These are phyloP conservation scores for Actinia tenebrosa DNA, from an alignment of 64 coral and sea anemone species.

Conservation along the genomic window DNA sequence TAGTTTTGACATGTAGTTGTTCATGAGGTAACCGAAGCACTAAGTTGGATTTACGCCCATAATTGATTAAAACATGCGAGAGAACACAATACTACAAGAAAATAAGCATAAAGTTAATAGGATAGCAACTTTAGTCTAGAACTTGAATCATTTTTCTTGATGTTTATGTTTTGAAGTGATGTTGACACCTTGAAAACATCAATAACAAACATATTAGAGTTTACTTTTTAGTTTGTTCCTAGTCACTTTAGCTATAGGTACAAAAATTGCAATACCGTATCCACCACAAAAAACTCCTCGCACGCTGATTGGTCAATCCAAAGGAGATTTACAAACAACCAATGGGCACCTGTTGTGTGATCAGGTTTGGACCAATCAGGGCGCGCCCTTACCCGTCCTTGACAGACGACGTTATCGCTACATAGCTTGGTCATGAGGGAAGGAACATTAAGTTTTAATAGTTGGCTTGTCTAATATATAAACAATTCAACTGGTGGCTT, in stretches of 20 bases:
- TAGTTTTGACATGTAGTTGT: neutral
- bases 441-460: slow-evolving; percentile 94
- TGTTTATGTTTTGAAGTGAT: slow-evolving; percentile 3
- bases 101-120: neutral
- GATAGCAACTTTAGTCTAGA: neutral
- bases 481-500: slow-evolving; percentile 83
- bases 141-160: neutral
- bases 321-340: slow-evolving; percentile 45
- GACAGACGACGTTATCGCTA: slow-evolving; percentile 87
- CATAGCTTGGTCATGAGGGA: slow-evolving; percentile 91
- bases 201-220: neutral
- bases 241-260: slow-evolving; percentile 58
- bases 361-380: slow-evolving; percentile 59
- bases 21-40: neutral
- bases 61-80: neutral
- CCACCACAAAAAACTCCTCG: slow-evolving; percentile 43
- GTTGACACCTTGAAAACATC: neutral
- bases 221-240: slow-evolving; percentile 15
- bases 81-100: neutral
- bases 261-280: slow-evolving; percentile 63
- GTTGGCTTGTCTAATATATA: slow-evolving; percentile 96
- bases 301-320: slow-evolving; percentile 54
- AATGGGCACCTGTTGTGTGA: slow-evolving; percentile 57
- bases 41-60: neutral
- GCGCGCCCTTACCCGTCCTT: slow-evolving; percentile 32